Base-by-base conservation (phyloP, 2,113 vertebrate genomes). In the Motacilla tschutschensis region DNA sequence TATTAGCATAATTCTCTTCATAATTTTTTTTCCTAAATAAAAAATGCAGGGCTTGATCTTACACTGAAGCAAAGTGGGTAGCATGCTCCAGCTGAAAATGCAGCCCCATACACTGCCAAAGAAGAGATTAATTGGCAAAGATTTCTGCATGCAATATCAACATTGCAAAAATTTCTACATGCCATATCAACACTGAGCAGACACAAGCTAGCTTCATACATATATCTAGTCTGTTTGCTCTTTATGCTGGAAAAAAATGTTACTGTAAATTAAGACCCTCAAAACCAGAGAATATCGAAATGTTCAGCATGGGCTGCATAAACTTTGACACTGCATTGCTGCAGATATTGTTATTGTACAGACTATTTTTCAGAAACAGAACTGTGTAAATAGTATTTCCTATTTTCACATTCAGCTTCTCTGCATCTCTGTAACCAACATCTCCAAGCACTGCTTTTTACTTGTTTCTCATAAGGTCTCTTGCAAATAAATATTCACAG, bases 11-110 rank as follows among this genome's bases (percentile, higher is more conserved):
- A 84, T 87, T 75, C 91, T 36, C 43, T 50, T 84, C 81, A 82
- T 48, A 31, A 19, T 67, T 66, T 74, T 80, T 80, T 80, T 83
- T 62, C 69, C 50, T 65, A 66, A 91, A 87, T 88, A 58, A 92
- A 96, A 90, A 80, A 92, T 81, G 58, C 46, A 53, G n/a, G 17
- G 44, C 33, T 90, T 81, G 58, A 59, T 88, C 82, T 82, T 86
- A 83, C 76, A 58, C 25, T 77, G 60, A 65, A 43, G 54, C 60
- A 71, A 92, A 75, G 36, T 40, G 33, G 29, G 28, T 58, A 63
- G 47, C 20, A 28, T 14, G 38, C 28, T 88, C 20, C 59, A 88
- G 43, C 31, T 88, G 50, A 88, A 89, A 48, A 44, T n/a, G 18
- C 33, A 77, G 75, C 18, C 33, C 62, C 17, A 19, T 46, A 47